Base-by-base conservation (phyloP, 2,113 vertebrate genomes). In the Pitta sordida region DNA sequence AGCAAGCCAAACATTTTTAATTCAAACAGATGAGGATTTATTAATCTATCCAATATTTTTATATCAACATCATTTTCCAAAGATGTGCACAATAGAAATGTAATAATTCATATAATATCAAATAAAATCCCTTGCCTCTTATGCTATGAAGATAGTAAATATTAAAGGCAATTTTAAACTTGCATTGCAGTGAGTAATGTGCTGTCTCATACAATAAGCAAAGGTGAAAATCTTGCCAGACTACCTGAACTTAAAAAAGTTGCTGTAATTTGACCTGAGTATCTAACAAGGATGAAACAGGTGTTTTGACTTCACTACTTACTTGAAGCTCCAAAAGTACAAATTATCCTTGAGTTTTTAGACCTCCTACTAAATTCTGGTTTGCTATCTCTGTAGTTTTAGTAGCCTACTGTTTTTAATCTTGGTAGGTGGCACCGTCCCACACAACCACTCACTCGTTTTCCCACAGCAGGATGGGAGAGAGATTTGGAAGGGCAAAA, bases 31-130 rank as follows among this genome's bases (percentile, higher is more conserved):
- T 26, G 37, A 85, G 17, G 21, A 68, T 82, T 87, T 94, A 87
- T 93, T 91, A 92, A 94, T 89, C 60, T 58, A 56, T 52, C 36
- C 58, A 82, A 79, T 92, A 82, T 87, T 58, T 79, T 87, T 91
- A 22, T 84, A 76, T 87, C 87, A 95, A 95, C 37, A 95, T 3
- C 9, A 73, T 91, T 89, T 94, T 49, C 41, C 52, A 63, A 60
- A 86, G 51, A 48, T 68, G 49, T 79, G 49, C 79, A 71, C 74
- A 71, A 59, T 71, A 56, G 56, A 89, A 94, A 90, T 87, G 27
- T 64, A 83, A 75, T 94, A 15, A 76, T 75, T 91, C 69, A 32
- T 68, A 71, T 56, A 84, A 41, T 53, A 49, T n/a, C 44, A 32
- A 49, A 49, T 32, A 86, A 83, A 37, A 0, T 4, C 2, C 4